Conservation (phyloP, 1,140 invertebrate species). For the Drosophila repletoides region DNA sequence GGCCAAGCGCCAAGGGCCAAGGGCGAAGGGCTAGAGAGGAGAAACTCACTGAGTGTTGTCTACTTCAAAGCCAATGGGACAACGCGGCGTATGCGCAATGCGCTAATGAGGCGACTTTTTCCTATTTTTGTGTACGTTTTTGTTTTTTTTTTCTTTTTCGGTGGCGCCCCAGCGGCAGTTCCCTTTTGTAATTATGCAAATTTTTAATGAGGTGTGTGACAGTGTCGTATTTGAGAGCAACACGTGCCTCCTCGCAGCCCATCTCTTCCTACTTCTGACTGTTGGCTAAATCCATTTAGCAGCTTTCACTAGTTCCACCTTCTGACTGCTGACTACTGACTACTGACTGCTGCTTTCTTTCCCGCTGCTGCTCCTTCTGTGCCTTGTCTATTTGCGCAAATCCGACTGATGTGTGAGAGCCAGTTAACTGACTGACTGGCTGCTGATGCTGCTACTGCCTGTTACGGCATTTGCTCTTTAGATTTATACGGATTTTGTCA, state of each 20-base stretch:
- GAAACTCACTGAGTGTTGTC: constrained; percentile 35
- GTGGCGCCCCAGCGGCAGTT: background rate
- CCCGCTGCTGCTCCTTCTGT: background rate
- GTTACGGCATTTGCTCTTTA: constrained; percentile 65
- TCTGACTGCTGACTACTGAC: background rate
- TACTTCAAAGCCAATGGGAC: constrained; percentile 47
- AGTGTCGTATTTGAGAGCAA: constrained; percentile 55
- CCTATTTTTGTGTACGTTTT: no score
- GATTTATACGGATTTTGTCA: constrained; percentile 79
- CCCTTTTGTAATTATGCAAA: constrained; percentile 72
- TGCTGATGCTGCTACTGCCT: no score
- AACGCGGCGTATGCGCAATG: constrained; percentile 37
- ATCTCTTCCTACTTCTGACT: constrained; percentile 14
- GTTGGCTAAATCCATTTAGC: constrained; percentile 62
- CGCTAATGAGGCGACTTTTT: constrained; percentile 46
- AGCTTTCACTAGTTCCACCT: constrained; percentile 23
- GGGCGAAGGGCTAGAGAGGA: no score
- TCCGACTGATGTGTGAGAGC: constrained; percentile 34
- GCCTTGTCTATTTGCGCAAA: constrained; percentile 28
- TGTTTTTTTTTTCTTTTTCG: background rate
- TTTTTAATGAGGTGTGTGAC: constrained; percentile 77
- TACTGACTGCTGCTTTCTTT: background rate
- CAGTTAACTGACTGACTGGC: constrained; percentile 49
- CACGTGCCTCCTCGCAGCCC: constrained; percentile 42
- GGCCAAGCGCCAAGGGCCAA: background rate